phyloP scores from a whole-genome alignment of 2,888 invertebrate genomes.

The Fragum sueziense region DNA sequence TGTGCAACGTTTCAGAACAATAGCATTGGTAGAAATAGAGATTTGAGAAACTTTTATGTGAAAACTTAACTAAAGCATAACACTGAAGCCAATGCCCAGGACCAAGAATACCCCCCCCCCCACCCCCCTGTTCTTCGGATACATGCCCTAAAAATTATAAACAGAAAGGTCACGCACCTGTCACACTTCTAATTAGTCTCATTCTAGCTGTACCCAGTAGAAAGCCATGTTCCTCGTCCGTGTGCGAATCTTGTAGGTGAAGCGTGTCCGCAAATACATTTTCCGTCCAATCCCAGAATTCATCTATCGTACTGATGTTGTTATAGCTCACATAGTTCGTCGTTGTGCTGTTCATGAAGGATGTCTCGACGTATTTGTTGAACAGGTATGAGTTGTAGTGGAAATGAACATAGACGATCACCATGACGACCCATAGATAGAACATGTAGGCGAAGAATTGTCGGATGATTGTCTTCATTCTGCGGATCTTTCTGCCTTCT shows the following conservation, averaged over 20 bases:
- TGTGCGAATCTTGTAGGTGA: conserved; percentile 59
- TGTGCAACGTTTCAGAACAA: no score
- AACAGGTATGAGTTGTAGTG: conserved; percentile 59
- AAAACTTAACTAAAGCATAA: no score
- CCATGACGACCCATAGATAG: conserved; percentile 72
- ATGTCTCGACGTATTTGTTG: conserved; percentile 62
- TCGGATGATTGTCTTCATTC: conserved; percentile 74
- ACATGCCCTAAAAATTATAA: no score
- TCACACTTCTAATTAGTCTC: conserved; percentile 68
- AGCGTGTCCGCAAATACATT: conserved; percentile 64
- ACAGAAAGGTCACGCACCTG: conserved; percentile 54
- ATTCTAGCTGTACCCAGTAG: conserved; percentile 75
- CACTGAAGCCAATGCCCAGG: no score
- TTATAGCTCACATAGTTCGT: conserved; percentile 50
- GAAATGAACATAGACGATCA: conserved; percentile 70
- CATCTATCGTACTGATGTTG: conserved; percentile 66
- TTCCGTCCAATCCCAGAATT: conserved; percentile 74
- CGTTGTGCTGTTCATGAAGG: conserved; percentile 54
- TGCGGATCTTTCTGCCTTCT: conserved; percentile 71
- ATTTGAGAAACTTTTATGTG: no score
- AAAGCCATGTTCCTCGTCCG: conserved; percentile 64
- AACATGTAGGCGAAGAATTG: conserved; percentile 72
- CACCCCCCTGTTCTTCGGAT: no score
- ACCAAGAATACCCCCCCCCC: no score
- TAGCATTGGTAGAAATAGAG: no score